Evolutionary conservation across 1,140 invertebrate genomes (phyloP).

Genomic region (Atopsyche davidsoni): DNA sequence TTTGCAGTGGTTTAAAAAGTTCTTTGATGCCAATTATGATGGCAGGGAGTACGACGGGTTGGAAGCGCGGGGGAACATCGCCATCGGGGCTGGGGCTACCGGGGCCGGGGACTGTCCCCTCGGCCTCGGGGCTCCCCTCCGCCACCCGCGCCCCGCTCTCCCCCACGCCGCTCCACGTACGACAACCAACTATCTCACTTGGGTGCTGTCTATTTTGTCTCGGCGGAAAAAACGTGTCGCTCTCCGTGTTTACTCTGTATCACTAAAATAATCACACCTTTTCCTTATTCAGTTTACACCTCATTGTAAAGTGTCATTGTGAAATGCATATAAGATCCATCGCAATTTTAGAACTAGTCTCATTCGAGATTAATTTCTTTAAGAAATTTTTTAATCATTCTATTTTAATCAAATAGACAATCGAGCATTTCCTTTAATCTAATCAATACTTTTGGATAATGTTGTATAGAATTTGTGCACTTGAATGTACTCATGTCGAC

Average conservation of each 20-base stretch:
- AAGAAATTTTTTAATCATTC: too few relatives aligned
- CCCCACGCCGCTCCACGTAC: slow-evolving; percentile 41
- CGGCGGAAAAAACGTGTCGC: not conserved
- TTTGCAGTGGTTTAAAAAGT: slow-evolving; percentile 99
- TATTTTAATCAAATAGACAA: too few relatives aligned
- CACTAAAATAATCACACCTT: not conserved
- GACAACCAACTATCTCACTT: slow-evolving; percentile 31
- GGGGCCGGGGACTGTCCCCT: slow-evolving; percentile 37
- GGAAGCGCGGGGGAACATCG: slow-evolving; percentile 61
- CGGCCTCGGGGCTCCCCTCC: slow-evolving; percentile 21
- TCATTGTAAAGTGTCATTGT: not conserved
- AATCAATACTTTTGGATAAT: too few relatives aligned
- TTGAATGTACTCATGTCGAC: too few relatives aligned
- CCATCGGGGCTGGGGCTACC: slow-evolving; percentile 41
- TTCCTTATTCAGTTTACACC: not conserved
- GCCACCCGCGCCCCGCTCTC: slow-evolving; percentile 33
- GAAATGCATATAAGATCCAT: too few relatives aligned
- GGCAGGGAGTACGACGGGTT: slow-evolving; percentile 90
- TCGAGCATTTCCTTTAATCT: too few relatives aligned
- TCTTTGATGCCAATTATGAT: slow-evolving; percentile 99
- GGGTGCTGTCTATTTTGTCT: not conserved
- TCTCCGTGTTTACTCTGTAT: too few relatives aligned
- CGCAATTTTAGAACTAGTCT: too few relatives aligned
- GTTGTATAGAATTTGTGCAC: too few relatives aligned
- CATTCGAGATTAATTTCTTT: too few relatives aligned